phyloP scores from a whole-genome alignment of 2,113 vertebrate species.

The Pseudopodoces humilis region DNA sequence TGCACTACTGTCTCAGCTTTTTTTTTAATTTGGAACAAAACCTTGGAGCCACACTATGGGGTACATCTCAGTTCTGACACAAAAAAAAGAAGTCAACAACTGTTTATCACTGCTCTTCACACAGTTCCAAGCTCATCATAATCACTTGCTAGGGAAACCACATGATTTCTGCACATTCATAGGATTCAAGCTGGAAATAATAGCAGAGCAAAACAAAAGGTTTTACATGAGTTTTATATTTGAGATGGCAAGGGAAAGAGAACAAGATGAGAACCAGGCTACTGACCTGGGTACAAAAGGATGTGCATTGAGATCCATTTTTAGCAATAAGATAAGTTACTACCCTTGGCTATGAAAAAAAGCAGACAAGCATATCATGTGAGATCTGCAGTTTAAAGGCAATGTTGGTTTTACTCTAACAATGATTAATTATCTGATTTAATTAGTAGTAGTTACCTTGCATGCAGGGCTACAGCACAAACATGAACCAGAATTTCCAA shows the following conservation, averaged over 20 bases:
- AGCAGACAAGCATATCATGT: neutral
- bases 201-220: neutral
- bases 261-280: neutral
- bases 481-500: neutral
- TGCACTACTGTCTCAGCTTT: neutral
- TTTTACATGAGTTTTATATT: neutral
- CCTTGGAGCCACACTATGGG: neutral
- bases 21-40: neutral
- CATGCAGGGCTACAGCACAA: neutral
- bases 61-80: neutral
- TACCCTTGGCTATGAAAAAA: neutral
- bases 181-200: neutral
- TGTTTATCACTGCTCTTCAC: neutral
- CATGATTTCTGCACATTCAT: neutral
- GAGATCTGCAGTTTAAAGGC: neutral
- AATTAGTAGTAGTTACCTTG: neutral
- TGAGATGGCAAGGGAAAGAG: neutral
- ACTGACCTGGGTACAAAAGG: neutral
- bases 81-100: neutral
- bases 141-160: neutral
- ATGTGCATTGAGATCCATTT: neutral
- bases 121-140: neutral
- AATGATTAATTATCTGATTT: neutral
- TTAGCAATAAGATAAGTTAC: neutral
- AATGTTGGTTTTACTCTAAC: neutral